Base-by-base conservation (phyloP, 1,140 invertebrate species). In the Mizuhopecten yessoensis region DNA sequence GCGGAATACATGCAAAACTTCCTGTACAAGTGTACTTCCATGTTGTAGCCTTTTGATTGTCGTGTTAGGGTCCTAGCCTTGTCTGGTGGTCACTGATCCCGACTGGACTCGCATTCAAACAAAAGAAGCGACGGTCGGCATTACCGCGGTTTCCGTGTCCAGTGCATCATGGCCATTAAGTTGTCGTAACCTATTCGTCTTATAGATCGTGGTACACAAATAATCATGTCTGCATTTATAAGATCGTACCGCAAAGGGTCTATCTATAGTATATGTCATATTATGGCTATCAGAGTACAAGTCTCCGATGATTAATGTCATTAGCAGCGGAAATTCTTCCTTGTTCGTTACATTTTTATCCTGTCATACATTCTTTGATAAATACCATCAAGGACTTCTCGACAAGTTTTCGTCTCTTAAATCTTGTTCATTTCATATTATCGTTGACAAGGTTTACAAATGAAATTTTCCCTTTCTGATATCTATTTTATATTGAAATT, bases 101-200 rank as follows among this genome's bases (percentile, higher is more conserved):
- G 57, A 75, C 57, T 75, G 57, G 57, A 49, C 42, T 45, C 42
- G 42, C 57, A 75, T 75, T 29, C n/a, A 75, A 75, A 75, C 57
- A 75, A 75, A 75, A 75, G 57, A 75, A 75, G 23, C 57, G 57
- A 29, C 57, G 29, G 57, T n/a, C 57, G 57, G 57, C n/a, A 75
- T 75, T 13, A 75, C 57, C n/a, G n/a, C n/a, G 23, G 57, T 75
- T 75, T 75, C 57, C 57, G 57, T 75, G 57, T 75, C 17, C 57
- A 5, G 23, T 29, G n/a, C n/a, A 75, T 75, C 57, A 5, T 75
- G 17, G 23, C 57, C 57, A 75, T 75, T 75, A 75, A 1, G 57
- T 5, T 29, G 57, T 29, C 57, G 57, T 75, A 75, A 75, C 57
- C 23, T 7, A 75, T 75, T 75, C 57, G 11, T 75, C 23, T 29